Evolutionary conservation across 2,113 vertebrate species (phyloP).

Genomic region (Tupaia chinensis): DNA sequence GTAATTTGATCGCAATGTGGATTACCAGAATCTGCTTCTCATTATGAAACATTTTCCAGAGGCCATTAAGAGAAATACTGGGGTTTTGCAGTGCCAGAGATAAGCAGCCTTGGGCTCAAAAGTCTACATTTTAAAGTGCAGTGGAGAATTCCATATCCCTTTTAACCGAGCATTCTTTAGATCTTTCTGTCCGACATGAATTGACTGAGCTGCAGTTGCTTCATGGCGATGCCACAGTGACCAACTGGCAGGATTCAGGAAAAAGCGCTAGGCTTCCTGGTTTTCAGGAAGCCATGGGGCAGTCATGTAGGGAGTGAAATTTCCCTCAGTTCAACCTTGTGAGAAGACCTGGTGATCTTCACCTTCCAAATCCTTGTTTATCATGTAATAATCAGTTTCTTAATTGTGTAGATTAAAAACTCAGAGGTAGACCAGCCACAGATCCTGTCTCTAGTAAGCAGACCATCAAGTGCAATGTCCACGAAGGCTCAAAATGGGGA

Average conservation of each 20-base stretch:
- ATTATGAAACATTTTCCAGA: conserved; percentile 73
- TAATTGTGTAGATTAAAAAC: conserved; percentile 49
- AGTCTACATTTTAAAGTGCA: conserved; percentile 46
- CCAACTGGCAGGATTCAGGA: not conserved
- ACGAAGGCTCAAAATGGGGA: conserved; percentile 54
- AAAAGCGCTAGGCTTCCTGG: not conserved
- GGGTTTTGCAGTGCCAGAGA: conserved; percentile 61
- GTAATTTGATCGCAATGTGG: conserved; percentile 72
- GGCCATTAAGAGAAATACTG: conserved; percentile 61
- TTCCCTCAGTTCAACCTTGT: not conserved
- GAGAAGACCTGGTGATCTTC: not conserved
- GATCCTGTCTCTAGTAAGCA: conserved; percentile 31
- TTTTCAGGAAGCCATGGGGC: not conserved
- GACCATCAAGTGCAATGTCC: conserved; percentile 73
- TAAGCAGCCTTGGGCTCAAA: conserved; percentile 55
- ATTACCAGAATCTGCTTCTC: conserved; percentile 76
- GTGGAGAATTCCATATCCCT: conserved; percentile 53
- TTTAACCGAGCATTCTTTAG: conserved; percentile 63
- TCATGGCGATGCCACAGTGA: not conserved
- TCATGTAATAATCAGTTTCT: conserved; percentile 61
- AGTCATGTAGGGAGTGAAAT: conserved; percentile 27
- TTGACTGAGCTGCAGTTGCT: not conserved
- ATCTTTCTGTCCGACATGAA: conserved; percentile 52
- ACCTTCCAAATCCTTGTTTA: conserved; percentile 43
- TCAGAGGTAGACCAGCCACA: not conserved